Evolutionary conservation across 1,140 invertebrate genomes (phyloP), one percentile per base, ranked within the genome.

Genomic region (Macrosteles quadrilineatus): DNA sequence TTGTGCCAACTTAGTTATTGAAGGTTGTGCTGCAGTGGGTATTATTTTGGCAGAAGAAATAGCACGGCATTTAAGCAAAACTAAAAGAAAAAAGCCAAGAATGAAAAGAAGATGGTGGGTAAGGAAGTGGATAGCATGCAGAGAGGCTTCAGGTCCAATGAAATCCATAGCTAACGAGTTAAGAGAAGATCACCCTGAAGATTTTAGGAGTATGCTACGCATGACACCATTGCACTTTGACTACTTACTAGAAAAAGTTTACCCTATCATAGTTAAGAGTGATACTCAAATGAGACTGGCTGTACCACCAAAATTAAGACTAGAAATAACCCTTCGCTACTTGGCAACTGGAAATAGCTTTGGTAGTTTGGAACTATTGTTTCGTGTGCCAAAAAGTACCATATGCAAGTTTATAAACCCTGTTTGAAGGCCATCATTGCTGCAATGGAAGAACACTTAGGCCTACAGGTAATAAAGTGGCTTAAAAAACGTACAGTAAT

Each of bases 241-340:
- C 57, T 45, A 43, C 43, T 59, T 78, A 67, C 50, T 76, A 25
- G 50, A 53, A 66, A 31, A 72, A 27, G 67, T 63, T 70, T 68
- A 45, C 17, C 67, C 73, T 30, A 6, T 23, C 14, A 76, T 73
- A 53, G 55, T 67, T 29, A 72, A 68, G 55, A 65, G 71, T 9
- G 73, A 77, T 62, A 78, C 73, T 14, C 71, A 70, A 36, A 68
- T 75, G 36, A 64, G 77, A 17, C 47, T 72, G 17, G 64, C 74
- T 62, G 72, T 74, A 69, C 21, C 65, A n/a, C 57, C 74, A 66
- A 69, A 73, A 64, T 65, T 64, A 36, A 73, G 71, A 72, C 71
- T 77, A 21, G 71, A 71, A 66, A 69, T 77, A 27, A 76, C 76
- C 45, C 70, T 77, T 57, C 47, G 75, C 62, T 78, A 72, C 71